Evolutionary conservation across 2,113 vertebrate genomes (phyloP).

Genomic region (Leptobrachium ailaonicum): DNA sequence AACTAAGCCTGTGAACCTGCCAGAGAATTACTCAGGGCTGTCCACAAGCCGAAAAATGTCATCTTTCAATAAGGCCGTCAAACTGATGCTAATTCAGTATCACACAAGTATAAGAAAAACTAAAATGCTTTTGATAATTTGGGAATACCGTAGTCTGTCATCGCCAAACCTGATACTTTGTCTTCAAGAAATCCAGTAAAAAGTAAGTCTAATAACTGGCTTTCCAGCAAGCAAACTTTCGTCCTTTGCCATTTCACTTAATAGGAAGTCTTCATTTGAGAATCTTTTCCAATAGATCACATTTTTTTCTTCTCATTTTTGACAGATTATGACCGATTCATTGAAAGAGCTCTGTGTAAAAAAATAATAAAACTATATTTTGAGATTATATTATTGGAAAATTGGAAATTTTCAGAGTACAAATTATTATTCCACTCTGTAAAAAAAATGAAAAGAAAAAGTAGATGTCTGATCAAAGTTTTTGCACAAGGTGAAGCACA

Average conservation of each 20-base stretch:
- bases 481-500: too few relatives aligned
- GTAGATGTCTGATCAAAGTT: too few relatives aligned
- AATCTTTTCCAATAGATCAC: slow-evolving; percentile 23
- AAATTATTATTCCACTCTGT: too few relatives aligned
- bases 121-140: background rate
- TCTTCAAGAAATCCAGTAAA: too few relatives aligned
- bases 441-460: too few relatives aligned
- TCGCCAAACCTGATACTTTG: too few relatives aligned
- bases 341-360: slow-evolving; percentile 28
- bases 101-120: background rate
- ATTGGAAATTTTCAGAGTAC: too few relatives aligned
- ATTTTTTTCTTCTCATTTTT: too few relatives aligned
- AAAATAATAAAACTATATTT: background rate
- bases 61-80: background rate
- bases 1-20: too few relatives aligned
- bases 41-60: too few relatives aligned
- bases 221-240: slow-evolving; percentile 6
- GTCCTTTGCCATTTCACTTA: slow-evolving; percentile 10
- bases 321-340: slow-evolving; percentile 39
- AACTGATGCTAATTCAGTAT: background rate
- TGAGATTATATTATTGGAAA: too few relatives aligned
- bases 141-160: background rate
- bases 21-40: too few relatives aligned
- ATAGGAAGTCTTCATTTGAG: slow-evolving; percentile 36
- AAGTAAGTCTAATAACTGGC: background rate